These are phyloP conservation scores for Melitaea athalia DNA, from an alignment of 2,888 invertebrate species.

Conservation along the genomic window DNA sequence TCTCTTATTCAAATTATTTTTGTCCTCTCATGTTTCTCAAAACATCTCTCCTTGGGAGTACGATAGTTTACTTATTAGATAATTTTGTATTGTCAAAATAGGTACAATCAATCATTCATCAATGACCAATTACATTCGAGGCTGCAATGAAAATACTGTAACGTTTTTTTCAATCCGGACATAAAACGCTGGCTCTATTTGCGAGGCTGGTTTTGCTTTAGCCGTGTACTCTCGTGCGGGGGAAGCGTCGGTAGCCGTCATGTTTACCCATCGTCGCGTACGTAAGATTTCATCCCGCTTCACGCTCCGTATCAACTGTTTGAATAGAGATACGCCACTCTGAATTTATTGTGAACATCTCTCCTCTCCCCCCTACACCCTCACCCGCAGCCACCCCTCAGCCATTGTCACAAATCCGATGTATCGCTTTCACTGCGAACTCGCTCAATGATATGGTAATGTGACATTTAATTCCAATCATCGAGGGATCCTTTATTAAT, in stretches of 20 bases:
- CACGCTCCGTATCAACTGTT: constrained; percentile 76
- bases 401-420: constrained; percentile 76
- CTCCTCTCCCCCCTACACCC: constrained; percentile 36
- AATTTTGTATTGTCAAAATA: too few species aligned
- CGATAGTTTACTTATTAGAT: too few species aligned
- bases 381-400: constrained; percentile 41
- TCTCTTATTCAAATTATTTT: too few species aligned
- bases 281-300: constrained; percentile 70
- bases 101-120: neutral
- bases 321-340: constrained; percentile 79
- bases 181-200: constrained; percentile 7
- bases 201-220: constrained; percentile 33
- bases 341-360: constrained; percentile 74
- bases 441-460: constrained; percentile 72
- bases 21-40: too few species aligned
- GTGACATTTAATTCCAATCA: constrained; percentile 76
- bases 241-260: constrained; percentile 48
- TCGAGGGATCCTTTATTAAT: constrained; percentile 60
- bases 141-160: neutral
- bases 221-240: constrained; percentile 19
- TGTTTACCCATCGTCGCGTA: constrained; percentile 71
- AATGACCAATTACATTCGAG: neutral
- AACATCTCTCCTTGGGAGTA: too few species aligned
- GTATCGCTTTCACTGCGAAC: constrained; percentile 76
- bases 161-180: constrained; percentile 4